Evolutionary conservation across 64 coral and sea anemone species (phyloP).

Genomic region (Catalaphyllia jardinei): DNA sequence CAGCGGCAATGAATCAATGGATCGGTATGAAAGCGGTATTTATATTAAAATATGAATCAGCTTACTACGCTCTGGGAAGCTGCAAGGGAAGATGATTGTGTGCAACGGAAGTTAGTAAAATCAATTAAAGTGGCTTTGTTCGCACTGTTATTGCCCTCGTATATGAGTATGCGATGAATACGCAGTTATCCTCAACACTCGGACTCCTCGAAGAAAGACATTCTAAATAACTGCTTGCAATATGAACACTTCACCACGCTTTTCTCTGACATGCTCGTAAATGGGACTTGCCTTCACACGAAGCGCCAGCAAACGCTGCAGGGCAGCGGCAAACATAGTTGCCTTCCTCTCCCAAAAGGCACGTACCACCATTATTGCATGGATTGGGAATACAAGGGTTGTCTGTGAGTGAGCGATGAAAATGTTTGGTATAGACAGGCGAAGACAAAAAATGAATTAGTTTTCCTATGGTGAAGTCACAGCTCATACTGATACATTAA

Average conservation of each 20-base stretch:
- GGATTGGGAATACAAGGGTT: slow-evolving; percentile 88
- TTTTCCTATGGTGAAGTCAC: neutral
- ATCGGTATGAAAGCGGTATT: no score
- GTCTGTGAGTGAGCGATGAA: slow-evolving; percentile 4
- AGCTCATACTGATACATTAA: neutral
- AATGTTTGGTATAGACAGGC: slow-evolving; percentile 8
- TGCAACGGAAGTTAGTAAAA: no score
- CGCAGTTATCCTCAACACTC: no score
- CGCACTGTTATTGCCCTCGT: neutral
- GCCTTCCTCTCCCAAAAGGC: slow-evolving; percentile 55
- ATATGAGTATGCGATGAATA: no score
- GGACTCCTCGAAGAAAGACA: no score
- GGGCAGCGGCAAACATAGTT: slow-evolving; percentile 86
- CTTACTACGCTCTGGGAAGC: no score
- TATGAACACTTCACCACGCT: no score
- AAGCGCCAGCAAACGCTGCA: slow-evolving; percentile 70
- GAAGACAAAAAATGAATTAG: neutral
- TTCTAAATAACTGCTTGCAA: no score
- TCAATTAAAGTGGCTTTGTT: neutral
- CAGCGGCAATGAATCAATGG: no score
- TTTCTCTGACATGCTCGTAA: neutral
- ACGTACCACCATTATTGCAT: slow-evolving; percentile 95
- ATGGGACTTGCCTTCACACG: slow-evolving; percentile 80
- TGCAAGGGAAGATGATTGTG: no score
- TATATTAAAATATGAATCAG: no score